Evolutionary conservation across 2,888 invertebrate species (phyloP).

Genomic region (Pachycephus smyrnensis): DNA sequence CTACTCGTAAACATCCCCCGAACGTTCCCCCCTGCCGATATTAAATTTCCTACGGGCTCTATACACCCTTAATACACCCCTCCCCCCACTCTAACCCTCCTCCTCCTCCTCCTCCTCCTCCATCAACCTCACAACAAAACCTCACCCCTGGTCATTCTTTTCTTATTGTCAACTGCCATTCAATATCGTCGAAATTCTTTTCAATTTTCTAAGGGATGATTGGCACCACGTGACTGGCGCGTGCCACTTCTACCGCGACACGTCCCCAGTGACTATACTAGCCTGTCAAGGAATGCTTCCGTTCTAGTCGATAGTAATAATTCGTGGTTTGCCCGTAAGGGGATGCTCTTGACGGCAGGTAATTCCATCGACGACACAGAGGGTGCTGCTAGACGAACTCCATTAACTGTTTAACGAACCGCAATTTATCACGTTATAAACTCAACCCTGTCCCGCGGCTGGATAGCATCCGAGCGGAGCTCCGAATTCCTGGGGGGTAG

Average conservation of each 20-base stretch:
- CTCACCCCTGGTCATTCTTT: too few species aligned
- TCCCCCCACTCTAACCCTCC: too few species aligned
- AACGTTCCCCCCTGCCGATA: conserved; percentile 31
- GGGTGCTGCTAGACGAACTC: conserved; percentile 43
- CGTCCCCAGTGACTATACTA: too few species aligned
- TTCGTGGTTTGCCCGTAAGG: conserved; percentile 23
- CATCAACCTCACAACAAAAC: too few species aligned
- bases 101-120: too few species aligned
- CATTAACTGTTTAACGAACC: conserved; percentile 61
- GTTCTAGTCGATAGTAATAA: neutral
- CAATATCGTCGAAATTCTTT: too few species aligned
- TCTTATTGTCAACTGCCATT: too few species aligned
- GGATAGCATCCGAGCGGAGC: conserved; percentile 12
- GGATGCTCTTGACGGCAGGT: conserved; percentile 31
- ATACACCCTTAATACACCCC: too few species aligned
- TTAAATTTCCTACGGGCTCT: conserved; percentile 13
- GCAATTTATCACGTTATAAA: conserved; percentile 59
- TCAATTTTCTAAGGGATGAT: too few species aligned
- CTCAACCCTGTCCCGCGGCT: conserved; percentile 30
- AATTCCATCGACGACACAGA: conserved; percentile 30
- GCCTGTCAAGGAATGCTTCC: neutral
- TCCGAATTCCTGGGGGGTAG: neutral
- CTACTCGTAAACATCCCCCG: conserved; percentile 24
- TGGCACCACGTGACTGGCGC: too few species aligned
- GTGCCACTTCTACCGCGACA: too few species aligned